A percentile compares a stretch with the other conserved stretches of the same genome.
Conservation (phyloP, 2,113 vertebrate genomes). For the Loxodonta africana region DNA sequence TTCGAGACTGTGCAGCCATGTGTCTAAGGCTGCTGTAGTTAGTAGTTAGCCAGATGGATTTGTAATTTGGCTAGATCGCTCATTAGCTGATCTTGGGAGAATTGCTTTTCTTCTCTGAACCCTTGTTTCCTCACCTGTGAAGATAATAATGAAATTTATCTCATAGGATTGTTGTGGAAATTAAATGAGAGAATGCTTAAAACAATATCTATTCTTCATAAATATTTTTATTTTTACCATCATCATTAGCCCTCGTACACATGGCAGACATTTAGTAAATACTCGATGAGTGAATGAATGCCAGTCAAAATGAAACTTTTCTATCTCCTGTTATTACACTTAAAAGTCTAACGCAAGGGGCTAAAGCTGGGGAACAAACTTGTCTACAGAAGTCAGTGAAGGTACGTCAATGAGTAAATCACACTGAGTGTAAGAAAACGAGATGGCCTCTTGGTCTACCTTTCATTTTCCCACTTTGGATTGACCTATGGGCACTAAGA, state of each 20-base stretch:
- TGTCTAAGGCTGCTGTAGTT: neutral
- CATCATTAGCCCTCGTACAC: neutral
- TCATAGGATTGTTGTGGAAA: neutral
- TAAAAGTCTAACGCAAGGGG: neutral
- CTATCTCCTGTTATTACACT: neutral
- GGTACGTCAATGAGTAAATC: neutral
- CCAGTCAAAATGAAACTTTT: neutral
- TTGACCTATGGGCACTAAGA: neutral
- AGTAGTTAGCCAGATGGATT: neutral
- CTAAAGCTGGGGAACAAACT: neutral
- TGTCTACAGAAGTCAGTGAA: neutral
- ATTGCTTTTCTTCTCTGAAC: conserved; percentile 13
- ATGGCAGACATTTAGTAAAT: neutral
- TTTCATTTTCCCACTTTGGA: neutral
- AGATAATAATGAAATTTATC: neutral
- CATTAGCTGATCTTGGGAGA: neutral
- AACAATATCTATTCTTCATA: neutral
- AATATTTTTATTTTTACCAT: neutral
- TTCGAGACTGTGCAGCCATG: neutral
- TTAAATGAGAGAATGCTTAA: neutral
- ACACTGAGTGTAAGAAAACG: neutral
- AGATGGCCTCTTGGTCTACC: neutral
- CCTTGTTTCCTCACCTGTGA: conserved; percentile 32
- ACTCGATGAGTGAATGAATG: neutral
- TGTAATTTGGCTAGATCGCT: neutral